These are phyloP conservation scores for Dryadula phaetusa DNA, from an alignment of 2,888 invertebrate species.

Conservation along the genomic window DNA sequence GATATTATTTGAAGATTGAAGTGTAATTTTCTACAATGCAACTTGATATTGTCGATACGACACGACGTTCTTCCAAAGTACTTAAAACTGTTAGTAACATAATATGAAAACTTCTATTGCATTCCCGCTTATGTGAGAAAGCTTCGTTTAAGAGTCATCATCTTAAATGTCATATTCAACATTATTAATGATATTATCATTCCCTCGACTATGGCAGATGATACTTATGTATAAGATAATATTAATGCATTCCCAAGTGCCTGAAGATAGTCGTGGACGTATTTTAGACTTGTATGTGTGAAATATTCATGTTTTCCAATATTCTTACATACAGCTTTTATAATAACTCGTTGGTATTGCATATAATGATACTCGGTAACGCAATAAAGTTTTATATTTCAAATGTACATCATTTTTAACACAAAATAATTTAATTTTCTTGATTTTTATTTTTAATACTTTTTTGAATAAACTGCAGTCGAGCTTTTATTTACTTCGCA, in stretches of 20 bases:
- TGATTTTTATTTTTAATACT: too few species aligned
- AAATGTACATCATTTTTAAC: too few species aligned
- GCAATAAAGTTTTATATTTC: too few species aligned
- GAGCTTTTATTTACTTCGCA: too few species aligned
- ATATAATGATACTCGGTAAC: not conserved
- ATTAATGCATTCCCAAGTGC: constrained; percentile 29
- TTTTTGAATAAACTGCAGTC: not conserved
- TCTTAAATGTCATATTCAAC: constrained; percentile 37
- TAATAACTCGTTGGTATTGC: not conserved
- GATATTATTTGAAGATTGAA: constrained; percentile 17
- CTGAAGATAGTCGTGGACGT: constrained; percentile 13
- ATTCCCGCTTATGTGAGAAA: constrained; percentile 24
- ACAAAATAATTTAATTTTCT: too few species aligned
- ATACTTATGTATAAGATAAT: constrained; percentile 26
- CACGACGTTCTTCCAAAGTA: constrained; percentile 20
- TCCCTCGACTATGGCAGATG: constrained; percentile 27
- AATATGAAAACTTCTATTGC: constrained; percentile 32
- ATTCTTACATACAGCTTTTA: not conserved
- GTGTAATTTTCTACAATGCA: constrained; percentile 13
- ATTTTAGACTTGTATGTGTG: constrained; percentile 2
- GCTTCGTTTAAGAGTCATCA: constrained; percentile 31
- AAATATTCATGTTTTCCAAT: constrained; percentile 17
- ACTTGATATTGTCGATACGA: constrained; percentile 12
- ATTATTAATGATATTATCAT: constrained; percentile 35
- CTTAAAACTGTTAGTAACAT: constrained; percentile 32